phyloP scores from a whole-genome alignment of 2,888 invertebrate species.

The Tinea semifulvella region DNA sequence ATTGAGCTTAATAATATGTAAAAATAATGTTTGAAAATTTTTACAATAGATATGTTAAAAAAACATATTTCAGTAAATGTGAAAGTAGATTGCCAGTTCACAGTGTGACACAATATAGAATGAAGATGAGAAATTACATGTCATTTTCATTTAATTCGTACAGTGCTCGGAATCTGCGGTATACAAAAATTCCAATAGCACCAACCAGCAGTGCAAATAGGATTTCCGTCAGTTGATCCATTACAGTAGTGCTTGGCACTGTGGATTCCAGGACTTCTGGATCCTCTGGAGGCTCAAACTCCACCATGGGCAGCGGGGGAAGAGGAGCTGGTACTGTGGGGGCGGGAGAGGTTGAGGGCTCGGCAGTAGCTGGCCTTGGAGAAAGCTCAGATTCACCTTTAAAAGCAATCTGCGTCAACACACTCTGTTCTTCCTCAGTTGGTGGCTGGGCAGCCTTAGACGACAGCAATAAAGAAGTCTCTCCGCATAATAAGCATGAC shows the following conservation, averaged over 20 bases:
- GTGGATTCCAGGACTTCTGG: slow-evolving; percentile 45
- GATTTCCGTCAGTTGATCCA: slow-evolving; percentile 53
- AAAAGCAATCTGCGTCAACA: slow-evolving; percentile 57
- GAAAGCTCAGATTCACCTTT: slow-evolving; percentile 57
- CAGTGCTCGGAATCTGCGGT: slow-evolving; percentile 48
- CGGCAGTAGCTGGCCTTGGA: slow-evolving; percentile 27
- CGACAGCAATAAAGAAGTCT: slow-evolving; percentile 44
- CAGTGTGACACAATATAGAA: too few relatives aligned
- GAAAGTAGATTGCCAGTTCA: too few relatives aligned
- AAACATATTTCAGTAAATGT: too few relatives aligned
- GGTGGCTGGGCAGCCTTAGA: slow-evolving; percentile 56
- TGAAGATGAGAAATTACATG: too few relatives aligned
- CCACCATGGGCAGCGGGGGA: too few relatives aligned
- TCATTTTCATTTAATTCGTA: slow-evolving; percentile 36
- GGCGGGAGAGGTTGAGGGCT: too few relatives aligned
- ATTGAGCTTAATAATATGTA: too few relatives aligned
- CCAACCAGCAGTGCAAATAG: slow-evolving; percentile 51
- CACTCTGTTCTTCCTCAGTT: slow-evolving; percentile 57
- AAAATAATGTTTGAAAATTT: too few relatives aligned
- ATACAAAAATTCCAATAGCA: slow-evolving; percentile 52
- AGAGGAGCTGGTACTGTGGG: too few relatives aligned
- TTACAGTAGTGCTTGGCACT: slow-evolving; percentile 42
- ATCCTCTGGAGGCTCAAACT: slow-evolving; percentile 33
- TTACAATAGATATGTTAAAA: too few relatives aligned
- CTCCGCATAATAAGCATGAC: slow-evolving; percentile 51